A percentile compares a stretch with the other conserved stretches of the same genome.
Evolutionary conservation across 1,140 invertebrate species (phyloP).

Genomic region (Drosophila mayri): DNA sequence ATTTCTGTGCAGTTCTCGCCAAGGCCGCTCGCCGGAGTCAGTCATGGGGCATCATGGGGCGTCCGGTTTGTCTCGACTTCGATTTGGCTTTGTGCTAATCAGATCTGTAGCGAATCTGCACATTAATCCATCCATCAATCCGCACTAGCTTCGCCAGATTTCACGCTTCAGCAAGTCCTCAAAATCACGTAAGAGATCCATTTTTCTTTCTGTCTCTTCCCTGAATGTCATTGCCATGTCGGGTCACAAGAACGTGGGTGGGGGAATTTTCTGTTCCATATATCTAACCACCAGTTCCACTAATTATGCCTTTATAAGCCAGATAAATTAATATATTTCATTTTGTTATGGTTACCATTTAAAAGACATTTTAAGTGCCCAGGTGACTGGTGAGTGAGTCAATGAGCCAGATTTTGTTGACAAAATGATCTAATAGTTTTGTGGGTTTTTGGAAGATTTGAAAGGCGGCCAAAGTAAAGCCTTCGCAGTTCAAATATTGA

Average conservation of each 20-base stretch:
- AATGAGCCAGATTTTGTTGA: constrained; percentile 26
- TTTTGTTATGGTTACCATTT: constrained; percentile 54
- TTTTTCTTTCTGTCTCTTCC: constrained; percentile 41
- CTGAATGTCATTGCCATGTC: constrained; percentile 46
- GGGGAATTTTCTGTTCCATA: constrained; percentile 30
- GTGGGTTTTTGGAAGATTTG: constrained; percentile 29
- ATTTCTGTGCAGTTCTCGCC: constrained; percentile 45
- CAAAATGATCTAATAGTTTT: constrained; percentile 55
- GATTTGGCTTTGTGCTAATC: constrained; percentile 58
- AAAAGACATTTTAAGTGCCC: constrained; percentile 55
- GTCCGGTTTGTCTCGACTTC: constrained; percentile 53
- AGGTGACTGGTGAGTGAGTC: constrained; percentile 7
- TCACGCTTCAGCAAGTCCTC: constrained; percentile 69
- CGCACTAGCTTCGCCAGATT: constrained; percentile 41
- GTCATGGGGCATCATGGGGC: constrained; percentile 30
- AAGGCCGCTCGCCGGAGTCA: constrained; percentile 48
- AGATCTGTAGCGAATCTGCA: constrained; percentile 63
- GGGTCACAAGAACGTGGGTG: constrained; percentile 31
- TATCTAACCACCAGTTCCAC: constrained; percentile 37
- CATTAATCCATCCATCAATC: constrained; percentile 61
- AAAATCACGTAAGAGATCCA: constrained; percentile 28
- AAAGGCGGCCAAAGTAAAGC: constrained; percentile 17
- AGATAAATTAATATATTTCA: constrained; percentile 51
- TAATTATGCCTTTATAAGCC: constrained; percentile 72
- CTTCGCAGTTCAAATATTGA: constrained; percentile 23